Evolutionary conservation across 2,113 vertebrate genomes (phyloP).

Genomic region (Aphelocoma coerulescens): DNA sequence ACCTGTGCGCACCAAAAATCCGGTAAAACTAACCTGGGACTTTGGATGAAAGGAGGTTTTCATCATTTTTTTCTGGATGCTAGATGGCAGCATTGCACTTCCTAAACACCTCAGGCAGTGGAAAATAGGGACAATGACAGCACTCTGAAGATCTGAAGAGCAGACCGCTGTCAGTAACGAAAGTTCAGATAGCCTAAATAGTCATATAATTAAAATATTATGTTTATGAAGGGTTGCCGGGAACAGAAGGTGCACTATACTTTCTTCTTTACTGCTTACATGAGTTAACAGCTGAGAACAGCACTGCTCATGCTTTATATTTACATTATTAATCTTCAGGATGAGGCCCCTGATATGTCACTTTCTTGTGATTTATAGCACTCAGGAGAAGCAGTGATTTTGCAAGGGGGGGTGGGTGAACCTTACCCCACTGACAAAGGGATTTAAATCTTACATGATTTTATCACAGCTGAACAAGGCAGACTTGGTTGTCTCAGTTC

Average conservation of each 20-base stretch:
- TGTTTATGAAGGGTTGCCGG: not conserved
- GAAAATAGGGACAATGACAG: not conserved
- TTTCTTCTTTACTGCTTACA: not conserved
- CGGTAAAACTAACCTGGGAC: not conserved
- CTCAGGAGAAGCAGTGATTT: not conserved
- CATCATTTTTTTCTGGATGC: not conserved
- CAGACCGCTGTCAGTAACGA: not conserved
- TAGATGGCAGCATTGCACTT: conserved; percentile 64
- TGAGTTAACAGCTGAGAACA: not conserved
- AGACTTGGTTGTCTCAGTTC: not conserved
- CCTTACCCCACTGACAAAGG: not conserved
- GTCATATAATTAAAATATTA: conserved; percentile 1
- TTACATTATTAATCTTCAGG: not conserved
- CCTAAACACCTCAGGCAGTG: not conserved
- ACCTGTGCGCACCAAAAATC: not conserved
- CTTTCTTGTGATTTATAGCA: not conserved
- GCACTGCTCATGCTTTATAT: not conserved
- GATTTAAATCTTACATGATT: not conserved
- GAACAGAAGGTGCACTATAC: not conserved
- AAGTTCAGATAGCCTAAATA: not conserved
- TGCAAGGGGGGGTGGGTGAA: not conserved
- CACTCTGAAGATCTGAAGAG: not conserved
- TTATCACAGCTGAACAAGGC: not conserved
- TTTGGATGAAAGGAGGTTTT: not conserved
- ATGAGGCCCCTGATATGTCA: not conserved